phyloP scores from a whole-genome alignment of 2,888 invertebrate species.

The Drosophila picticornis region DNA sequence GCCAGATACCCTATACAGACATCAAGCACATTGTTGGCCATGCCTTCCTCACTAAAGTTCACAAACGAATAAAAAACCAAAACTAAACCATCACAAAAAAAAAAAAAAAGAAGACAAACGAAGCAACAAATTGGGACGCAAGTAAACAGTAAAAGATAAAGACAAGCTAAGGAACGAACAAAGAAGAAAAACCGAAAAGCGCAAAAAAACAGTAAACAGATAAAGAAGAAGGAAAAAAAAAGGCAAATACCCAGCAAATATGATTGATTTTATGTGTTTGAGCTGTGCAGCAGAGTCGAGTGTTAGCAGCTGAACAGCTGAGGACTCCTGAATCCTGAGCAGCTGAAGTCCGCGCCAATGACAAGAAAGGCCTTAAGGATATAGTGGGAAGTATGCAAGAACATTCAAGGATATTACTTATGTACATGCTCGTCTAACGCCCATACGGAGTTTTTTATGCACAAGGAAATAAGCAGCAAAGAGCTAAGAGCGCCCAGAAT shows the following conservation, averaged over 20 bases:
- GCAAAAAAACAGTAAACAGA: not conserved
- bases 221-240: not conserved
- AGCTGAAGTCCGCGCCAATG: constrained; percentile 39
- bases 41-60: constrained; percentile 6
- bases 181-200: constrained; percentile 17
- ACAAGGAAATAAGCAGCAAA: constrained; percentile 62
- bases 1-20: constrained; percentile 39
- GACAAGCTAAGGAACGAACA: constrained; percentile 21
- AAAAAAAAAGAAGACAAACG: constrained; percentile 23
- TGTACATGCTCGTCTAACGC: constrained; percentile 35
- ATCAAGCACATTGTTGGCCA: not conserved
- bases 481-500: constrained; percentile 38
- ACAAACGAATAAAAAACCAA: constrained; percentile 5
- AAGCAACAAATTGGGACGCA: constrained; percentile 64
- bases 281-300: constrained; percentile 40
- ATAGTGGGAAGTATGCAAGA: constrained; percentile 69
- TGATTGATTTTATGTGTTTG: constrained; percentile 82
- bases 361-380: constrained; percentile 52
- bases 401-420: constrained; percentile 70
- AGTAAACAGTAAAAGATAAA: constrained; percentile 43
- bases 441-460: constrained; percentile 41
- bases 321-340: constrained; percentile 10
- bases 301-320: constrained; percentile 17
- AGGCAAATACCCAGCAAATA: constrained; percentile 52
- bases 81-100: constrained; percentile 1